Conservation (phyloP, 2,888 invertebrate genomes). For the Drosophila cyrtoloma region DNA sequence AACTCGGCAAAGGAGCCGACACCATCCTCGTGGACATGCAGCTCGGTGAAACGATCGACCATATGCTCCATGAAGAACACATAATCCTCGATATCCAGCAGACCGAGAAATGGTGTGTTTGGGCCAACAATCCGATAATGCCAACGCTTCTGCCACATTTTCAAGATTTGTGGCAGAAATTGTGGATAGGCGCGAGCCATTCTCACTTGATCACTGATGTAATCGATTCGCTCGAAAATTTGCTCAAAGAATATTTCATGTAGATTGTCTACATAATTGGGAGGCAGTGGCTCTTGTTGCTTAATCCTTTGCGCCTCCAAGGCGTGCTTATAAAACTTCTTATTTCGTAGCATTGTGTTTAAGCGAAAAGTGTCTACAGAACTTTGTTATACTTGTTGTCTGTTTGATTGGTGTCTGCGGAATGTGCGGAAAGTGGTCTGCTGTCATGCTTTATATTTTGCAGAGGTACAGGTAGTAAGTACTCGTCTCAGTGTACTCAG, state of each 20-base stretch:
- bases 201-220: slow-evolving; percentile 65
- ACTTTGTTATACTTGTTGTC: slow-evolving; percentile 25
- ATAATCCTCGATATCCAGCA: slow-evolving; percentile 68
- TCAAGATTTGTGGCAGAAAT: slow-evolving; percentile 59
- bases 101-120: slow-evolving; percentile 52
- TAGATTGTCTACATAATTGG: slow-evolving; percentile 65
- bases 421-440: slow-evolving; percentile 28
- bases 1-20: slow-evolving; percentile 63
- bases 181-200: slow-evolving; percentile 76
- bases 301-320: slow-evolving; percentile 41
- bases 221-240: slow-evolving; percentile 64
- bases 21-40: slow-evolving; percentile 69
- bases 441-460: slow-evolving; percentile 24
- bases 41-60: slow-evolving; percentile 60
- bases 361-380: background rate
- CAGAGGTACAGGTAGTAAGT: slow-evolving; percentile 17
- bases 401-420: slow-evolving; percentile 13
- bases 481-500: background rate
- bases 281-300: slow-evolving; percentile 18
- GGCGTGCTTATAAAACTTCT: slow-evolving; percentile 46
- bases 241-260: slow-evolving; percentile 73
- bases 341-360: slow-evolving; percentile 52
- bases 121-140: slow-evolving; percentile 59
- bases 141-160: slow-evolving; percentile 56
- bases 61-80: slow-evolving; percentile 73